Base-by-base conservation (phyloP, 2,888 invertebrate genomes). In the Lepeophtheirus nordmannii region DNA sequence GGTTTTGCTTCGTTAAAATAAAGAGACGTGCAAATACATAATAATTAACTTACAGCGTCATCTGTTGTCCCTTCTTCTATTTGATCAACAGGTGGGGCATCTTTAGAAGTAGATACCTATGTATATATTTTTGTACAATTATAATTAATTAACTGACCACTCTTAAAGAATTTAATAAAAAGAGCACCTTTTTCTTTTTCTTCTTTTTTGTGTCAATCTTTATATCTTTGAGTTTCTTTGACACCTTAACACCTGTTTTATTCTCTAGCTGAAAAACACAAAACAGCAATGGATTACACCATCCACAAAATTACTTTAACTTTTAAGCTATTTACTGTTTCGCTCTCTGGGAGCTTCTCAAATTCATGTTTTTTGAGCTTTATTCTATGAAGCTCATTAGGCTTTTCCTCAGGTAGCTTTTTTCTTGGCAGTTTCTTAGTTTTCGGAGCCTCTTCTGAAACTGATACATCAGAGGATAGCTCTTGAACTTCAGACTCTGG, bases 171-270 rank as follows among this genome's bases (percentile, higher is more conserved):
- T n/a, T n/a, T 7, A 30, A 30, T 30, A 30, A 30, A 30, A 2
- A 30, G n/a, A n/a, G n/a, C n/a, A 72, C 70, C 70, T 71, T 71
- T 70, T 75, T 72, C 67, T 74, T 71, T 70, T 75, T 74, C 69
- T 75, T 74, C 72, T 75, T 70, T 69, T 75, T 74, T 59, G 70
- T 74, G 74, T 71, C 76, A 70, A 75, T 76, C 72, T 75, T 76
- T 74, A 79, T 78, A 67, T 81, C 81, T 70, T 78, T 75, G 68
- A 78, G 38, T 65, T 70, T 69, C 67, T 70, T 67, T 65, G 70
- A 62, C 23, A 38, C 22, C 30, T 63, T 79, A 61, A 70, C 67
- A 41, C 68, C 67, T 68, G 70, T 69, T 68, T 70, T 69, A 63
- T 68, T 66, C 62, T 70, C 68, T 14, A 46, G 8, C 53, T 46